Base-by-base conservation (phyloP, 2,797 vertebrate species). In the Coregonus ussuriensis region DNA sequence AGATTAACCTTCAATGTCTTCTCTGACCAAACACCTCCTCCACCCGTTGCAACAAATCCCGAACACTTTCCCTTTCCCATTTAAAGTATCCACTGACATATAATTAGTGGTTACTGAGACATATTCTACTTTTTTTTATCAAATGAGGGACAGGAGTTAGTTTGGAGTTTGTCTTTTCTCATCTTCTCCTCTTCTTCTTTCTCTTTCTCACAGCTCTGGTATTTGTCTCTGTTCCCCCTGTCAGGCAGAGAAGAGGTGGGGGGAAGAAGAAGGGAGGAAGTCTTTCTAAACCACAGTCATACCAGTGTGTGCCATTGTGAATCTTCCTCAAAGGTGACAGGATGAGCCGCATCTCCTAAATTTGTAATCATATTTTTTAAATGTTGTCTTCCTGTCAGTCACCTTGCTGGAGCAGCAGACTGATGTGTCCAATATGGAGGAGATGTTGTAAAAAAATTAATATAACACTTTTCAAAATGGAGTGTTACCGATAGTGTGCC, bases 361-460 rank as follows among this genome's bases (percentile, higher is more conserved):
- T 9, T 84, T 83, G 88, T 91, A 89, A 91, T 90, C 88, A 85
- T 56, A 4, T 81, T 79, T 83, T 65, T 75, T 37, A 35, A 76
- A 85, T 53, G 37, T 35, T 5, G 3, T 63, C 80, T 76, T 11
- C 74, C 75, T 75, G 74, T 78, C 81, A 71, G 31, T 62, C 66
- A 16, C 31, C 6, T 37, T 5, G 66, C 14, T 25, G 21, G 52
- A 71, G 51, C 41, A 29, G 29, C 37, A 51, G 53, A 41, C 53
- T 78, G 83, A 76, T 66, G 37, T 53, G 68, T 29, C 41, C 59
- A 0, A 33, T 74, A 9, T 71, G 63, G 16, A 56, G n/a, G 53
- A 74, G 71, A 81, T 56, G 14, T 18, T 47, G 68, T 56, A 4
- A 4, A 25, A 47, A 66, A 14, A 67, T 67, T 47, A 6, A 25